Percentiles rank a stretch among this genome's conserved stretches.
phyloP scores from a whole-genome alignment of 2,888 invertebrate genomes.

The Plutella xylostella region DNA sequence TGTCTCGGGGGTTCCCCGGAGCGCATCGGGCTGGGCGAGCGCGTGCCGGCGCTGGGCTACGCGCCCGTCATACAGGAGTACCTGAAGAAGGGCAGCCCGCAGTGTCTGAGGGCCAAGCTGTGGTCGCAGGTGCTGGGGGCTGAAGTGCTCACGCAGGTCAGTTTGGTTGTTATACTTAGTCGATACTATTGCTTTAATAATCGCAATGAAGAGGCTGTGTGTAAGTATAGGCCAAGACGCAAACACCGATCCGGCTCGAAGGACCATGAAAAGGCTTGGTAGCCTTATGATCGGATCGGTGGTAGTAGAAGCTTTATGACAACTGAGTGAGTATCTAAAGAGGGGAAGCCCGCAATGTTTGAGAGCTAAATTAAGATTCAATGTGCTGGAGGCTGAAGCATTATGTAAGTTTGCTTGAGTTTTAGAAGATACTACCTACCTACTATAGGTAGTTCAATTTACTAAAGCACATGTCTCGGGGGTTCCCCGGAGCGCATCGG shows the following conservation, averaged over 20 bases:
- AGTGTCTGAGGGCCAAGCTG: constrained; percentile 80
- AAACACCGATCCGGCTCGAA: too few relatives aligned
- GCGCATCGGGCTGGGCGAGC: constrained; percentile 79
- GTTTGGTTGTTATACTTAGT: too few relatives aligned
- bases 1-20: constrained; percentile 79
- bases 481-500: constrained; percentile 77
- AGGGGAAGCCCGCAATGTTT: constrained; percentile 77
- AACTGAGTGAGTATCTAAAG: background rate
- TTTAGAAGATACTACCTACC: too few relatives aligned
- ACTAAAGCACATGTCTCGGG: too few relatives aligned
- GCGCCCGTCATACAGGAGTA: constrained; percentile 82
- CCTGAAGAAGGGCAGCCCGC: constrained; percentile 69
- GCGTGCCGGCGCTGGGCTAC: constrained; percentile 81
- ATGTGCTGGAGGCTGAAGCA: constrained; percentile 85
- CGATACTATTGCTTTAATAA: too few relatives aligned
- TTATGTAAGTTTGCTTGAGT: too few relatives aligned
- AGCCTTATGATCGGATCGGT: too few relatives aligned
- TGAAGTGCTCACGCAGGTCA: constrained; percentile 75
- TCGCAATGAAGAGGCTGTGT: too few relatives aligned
- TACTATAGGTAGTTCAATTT: too few relatives aligned
- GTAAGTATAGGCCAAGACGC: too few relatives aligned
- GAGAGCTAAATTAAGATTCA: constrained; percentile 87
- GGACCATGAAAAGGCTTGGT: too few relatives aligned
- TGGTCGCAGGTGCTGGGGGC: constrained; percentile 92
- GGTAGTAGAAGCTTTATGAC: too few relatives aligned